Base-by-base conservation (phyloP, 2,113 vertebrate species). In the Brachyhypopomus occidentalis region DNA sequence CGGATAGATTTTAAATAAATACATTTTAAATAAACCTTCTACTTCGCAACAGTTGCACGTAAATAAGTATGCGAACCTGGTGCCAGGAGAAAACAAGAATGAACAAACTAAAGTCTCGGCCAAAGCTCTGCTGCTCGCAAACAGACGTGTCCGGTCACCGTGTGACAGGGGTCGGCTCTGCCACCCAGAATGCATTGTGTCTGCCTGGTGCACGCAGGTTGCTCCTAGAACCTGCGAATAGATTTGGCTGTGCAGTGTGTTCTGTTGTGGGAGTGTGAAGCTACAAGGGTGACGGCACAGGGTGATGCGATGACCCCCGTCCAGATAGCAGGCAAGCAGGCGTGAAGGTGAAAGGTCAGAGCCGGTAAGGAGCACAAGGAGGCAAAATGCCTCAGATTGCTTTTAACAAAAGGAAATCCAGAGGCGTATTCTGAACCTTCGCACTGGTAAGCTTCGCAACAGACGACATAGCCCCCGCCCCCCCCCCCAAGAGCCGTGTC, bases 351-450 rank as follows among this genome's bases (percentile, higher is more conserved):
- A 75, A 25, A 89, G 86, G 85, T 89, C 75, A 63, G 70, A 79
- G 85, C 77, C 52, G 78, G 77, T 82, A 87, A 88, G 77, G 59
- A 60, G 41, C 73, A 69, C 66, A 80, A 86, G 80, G 81, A 72
- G 34, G 72, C 64, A 0, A 73, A 87, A 86, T 85, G 75, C 77
- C 80, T 85, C 22, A 83, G 75, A 90, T 90, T 92, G 88, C 77
- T 85, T 56, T 14, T 23, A 78, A 88, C 84, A 87, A 85, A 86
- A 83, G 80, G 36, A 77, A 82, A 75, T 62, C 73, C 83, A 75
- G 78, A 72, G n/a, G 72, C 78, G 72, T 72, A 71, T 36, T 69
- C 55, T 69, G 17, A 74, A 27, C 58, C n/a, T 48, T 52, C 72
- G 36, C 72, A 60, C 52, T 52, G 9, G 72, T 71, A 69, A 58